These are phyloP conservation scores for Ecdyonurus torrentis DNA, from an alignment of 2,888 invertebrate genomes.

Conservation along the genomic window DNA sequence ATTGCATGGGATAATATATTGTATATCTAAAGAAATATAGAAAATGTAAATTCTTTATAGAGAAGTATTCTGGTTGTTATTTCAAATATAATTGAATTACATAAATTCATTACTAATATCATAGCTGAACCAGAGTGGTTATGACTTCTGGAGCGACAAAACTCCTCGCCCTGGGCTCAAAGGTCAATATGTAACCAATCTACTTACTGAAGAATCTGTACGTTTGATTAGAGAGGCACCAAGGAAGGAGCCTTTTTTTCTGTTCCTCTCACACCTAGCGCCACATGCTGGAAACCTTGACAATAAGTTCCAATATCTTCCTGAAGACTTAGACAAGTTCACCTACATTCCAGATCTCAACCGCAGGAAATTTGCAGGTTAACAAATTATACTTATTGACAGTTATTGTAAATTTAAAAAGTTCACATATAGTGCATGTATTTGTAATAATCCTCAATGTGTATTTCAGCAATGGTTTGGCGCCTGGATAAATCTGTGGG, in stretches of 20 bases:
- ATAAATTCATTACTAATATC: no score
- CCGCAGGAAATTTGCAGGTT: constrained; percentile 1
- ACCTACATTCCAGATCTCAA: background rate
- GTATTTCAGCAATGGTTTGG: constrained; percentile 2
- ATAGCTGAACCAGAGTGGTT: constrained; percentile 18
- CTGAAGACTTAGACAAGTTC: background rate
- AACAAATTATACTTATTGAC: background rate
- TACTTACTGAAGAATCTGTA: constrained; percentile 30
- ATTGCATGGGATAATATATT: no score
- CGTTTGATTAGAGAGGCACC: constrained; percentile 21
- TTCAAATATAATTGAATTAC: no score
- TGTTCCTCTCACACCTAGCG: background rate
- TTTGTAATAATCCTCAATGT: background rate
- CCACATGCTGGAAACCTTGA: background rate
- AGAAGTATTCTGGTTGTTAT: background rate
- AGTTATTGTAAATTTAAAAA: background rate
- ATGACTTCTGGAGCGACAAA: constrained; percentile 28
- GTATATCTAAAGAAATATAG: no score
- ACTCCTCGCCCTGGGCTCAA: constrained; percentile 22
- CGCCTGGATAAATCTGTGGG: constrained; percentile 3
- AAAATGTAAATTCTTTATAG: background rate
- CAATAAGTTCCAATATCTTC: background rate
- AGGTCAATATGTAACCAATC: constrained; percentile 29
- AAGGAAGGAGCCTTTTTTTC: background rate
- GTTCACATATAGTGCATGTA: background rate